Conservation (phyloP, 2,888 invertebrate genomes). For the Toxonevra muliebris region DNA sequence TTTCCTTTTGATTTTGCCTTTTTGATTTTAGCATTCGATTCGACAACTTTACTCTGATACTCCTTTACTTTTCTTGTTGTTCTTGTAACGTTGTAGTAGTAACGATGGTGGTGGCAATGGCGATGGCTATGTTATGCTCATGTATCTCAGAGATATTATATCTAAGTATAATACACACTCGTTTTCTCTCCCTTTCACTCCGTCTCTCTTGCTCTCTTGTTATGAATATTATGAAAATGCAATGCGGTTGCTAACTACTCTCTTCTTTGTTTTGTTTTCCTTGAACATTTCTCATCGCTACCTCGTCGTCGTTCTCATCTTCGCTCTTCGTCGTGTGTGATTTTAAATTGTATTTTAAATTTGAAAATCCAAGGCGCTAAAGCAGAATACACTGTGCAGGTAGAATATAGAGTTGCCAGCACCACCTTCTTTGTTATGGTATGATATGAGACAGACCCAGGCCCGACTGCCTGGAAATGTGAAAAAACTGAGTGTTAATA, state of each 20-base stretch:
- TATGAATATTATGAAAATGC: slow-evolving; percentile 14
- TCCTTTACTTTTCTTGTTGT: neutral
- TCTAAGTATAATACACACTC: neutral
- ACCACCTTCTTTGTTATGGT: slow-evolving; percentile 4
- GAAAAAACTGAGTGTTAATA: too few relatives aligned
- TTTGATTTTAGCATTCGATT: slow-evolving; percentile 20
- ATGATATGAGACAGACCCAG: too few relatives aligned
- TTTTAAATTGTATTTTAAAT: slow-evolving; percentile 32
- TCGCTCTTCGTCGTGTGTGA: slow-evolving; percentile 1
- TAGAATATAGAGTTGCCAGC: slow-evolving; percentile 52
- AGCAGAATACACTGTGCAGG: slow-evolving; percentile 41
- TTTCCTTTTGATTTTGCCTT: slow-evolving; percentile 14
- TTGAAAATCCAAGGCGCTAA: slow-evolving; percentile 34
- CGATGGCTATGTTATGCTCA: too few relatives aligned
- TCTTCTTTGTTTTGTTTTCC: slow-evolving; percentile 17
- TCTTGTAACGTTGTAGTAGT: too few relatives aligned
- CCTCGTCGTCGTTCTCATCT: neutral
- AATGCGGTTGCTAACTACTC: neutral
- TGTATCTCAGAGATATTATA: neutral
- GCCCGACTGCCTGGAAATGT: too few relatives aligned
- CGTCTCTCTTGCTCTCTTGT: slow-evolving; percentile 15
- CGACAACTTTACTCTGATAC: too few relatives aligned
- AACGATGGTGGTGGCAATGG: too few relatives aligned
- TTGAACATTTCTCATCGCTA: neutral
- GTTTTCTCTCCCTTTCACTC: slow-evolving; percentile 18